phyloP scores from a whole-genome alignment of 1,140 invertebrate genomes.

The Brachionus koreanus region DNA sequence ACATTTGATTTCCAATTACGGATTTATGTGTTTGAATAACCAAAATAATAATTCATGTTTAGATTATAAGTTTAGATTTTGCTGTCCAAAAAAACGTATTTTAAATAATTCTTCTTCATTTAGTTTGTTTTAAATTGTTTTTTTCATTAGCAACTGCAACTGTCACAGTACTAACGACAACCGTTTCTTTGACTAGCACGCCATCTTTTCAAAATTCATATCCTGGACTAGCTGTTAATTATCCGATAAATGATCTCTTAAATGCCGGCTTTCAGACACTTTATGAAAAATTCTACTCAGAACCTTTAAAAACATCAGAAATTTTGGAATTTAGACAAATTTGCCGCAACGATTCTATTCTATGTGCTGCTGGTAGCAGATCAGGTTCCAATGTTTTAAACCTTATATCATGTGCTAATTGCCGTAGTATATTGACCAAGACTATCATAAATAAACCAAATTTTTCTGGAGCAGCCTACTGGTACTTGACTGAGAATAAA shows the following conservation, averaged over 20 bases:
- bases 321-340: neutral
- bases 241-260: neutral
- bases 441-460: neutral
- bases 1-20: neutral
- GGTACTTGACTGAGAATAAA: neutral
- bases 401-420: neutral
- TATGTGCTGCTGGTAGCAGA: neutral
- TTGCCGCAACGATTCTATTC: neutral
- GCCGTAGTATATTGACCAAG: neutral
- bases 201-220: neutral
- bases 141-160: neutral
- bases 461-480: neutral
- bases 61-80: neutral
- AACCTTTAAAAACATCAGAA: neutral
- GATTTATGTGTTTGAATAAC: neutral
- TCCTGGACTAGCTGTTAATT: neutral
- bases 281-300: neutral
- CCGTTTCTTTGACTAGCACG: neutral
- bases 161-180: neutral
- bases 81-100: slow-evolving; percentile 1
- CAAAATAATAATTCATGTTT: neutral
- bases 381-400: neutral
- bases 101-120: too few species aligned
- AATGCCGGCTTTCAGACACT: neutral
- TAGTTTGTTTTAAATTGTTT: neutral